Evolutionary conservation across 2,888 invertebrate genomes (phyloP), one percentile per base, ranked within the genome.

Genomic region (Nomada hirtipes): DNA sequence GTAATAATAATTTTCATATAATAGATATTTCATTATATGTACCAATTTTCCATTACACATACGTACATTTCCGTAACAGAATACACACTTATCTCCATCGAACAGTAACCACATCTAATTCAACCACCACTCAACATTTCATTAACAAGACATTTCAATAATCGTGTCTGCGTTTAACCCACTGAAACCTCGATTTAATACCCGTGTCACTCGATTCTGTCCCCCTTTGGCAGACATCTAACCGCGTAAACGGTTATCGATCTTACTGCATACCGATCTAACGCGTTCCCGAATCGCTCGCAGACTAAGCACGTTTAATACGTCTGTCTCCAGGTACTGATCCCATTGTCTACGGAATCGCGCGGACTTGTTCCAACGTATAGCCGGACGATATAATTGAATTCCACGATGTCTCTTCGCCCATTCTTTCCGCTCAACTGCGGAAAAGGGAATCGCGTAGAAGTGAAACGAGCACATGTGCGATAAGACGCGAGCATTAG

Each of bases 301-400:
- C 50, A 71, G 55, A 65, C 44, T 29, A 60, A 2, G 29, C 47
- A 29, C 44, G 44, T 60, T 60, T 61, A 74, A 74, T 61, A 74
- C 36, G 55, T 60, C 55, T 60, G 65, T 61, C 72, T 61, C 44
- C 44, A 23, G 10, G 44, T 20, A 18, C n/a, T 13, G 29, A 55
- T 63, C 20, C 26, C 59, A 29, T 60, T 52, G 50, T 52, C 59
- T 20, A 23, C 18, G 42, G 23, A 50, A 44, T 29, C 55, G 11
- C 2, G 36, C 47, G 20, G 26, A 52, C 68, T 60, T 53, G 78
- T 83, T 63, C 61, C 65, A 60, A 42, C 67, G 65, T 57, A 44
- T 53, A 47, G 13, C 15, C 67, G 42, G 20, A n/a, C 71, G 83
- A 13, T 47, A 83, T 75, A 83, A 83, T 83, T 68, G 83, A 83